A percentile compares a stretch with the other conserved stretches of the same genome.
phyloP scores from a whole-genome alignment of 1,140 invertebrate species.

The Pogonomyrmex barbatus region DNA sequence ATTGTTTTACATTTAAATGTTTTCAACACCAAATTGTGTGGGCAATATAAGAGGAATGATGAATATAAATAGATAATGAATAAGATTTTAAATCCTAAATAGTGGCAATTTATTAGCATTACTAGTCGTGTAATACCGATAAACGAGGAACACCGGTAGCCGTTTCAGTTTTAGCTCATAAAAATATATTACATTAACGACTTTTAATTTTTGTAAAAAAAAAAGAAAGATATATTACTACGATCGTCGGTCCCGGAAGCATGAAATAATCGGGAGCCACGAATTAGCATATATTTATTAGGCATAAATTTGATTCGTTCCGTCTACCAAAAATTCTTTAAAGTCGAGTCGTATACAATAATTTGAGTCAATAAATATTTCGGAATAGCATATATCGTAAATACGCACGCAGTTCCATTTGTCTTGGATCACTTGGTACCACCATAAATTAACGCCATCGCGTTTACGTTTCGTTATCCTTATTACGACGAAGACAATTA shows the following conservation, averaged over 20 bases:
- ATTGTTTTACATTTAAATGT: not conserved
- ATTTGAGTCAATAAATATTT: not conserved
- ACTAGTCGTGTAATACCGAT: not conserved
- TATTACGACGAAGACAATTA: not conserved
- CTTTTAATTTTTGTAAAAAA: not conserved
- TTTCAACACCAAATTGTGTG: not conserved
- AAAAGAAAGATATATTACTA: not conserved
- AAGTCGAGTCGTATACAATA: not conserved
- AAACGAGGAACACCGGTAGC: not conserved
- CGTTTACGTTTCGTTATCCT: conserved; percentile 14
- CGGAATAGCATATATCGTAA: not conserved
- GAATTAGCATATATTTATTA: conserved; percentile 42
- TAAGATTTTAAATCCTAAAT: not conserved
- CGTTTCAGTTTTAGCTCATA: not conserved
- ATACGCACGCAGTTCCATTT: not conserved
- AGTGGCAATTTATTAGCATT: not conserved
- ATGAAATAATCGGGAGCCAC: not conserved
- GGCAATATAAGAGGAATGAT: not conserved
- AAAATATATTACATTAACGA: conserved; percentile 1
- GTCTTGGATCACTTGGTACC: not conserved
- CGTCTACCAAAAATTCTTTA: not conserved
- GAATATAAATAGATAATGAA: not conserved
- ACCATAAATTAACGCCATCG: conserved; percentile 39
- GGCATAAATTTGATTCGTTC: conserved; percentile 18
- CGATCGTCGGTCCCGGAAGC: not conserved